These are phyloP conservation scores for Thalpophila matura DNA, from an alignment of 2,888 invertebrate genomes.

Conservation along the genomic window DNA sequence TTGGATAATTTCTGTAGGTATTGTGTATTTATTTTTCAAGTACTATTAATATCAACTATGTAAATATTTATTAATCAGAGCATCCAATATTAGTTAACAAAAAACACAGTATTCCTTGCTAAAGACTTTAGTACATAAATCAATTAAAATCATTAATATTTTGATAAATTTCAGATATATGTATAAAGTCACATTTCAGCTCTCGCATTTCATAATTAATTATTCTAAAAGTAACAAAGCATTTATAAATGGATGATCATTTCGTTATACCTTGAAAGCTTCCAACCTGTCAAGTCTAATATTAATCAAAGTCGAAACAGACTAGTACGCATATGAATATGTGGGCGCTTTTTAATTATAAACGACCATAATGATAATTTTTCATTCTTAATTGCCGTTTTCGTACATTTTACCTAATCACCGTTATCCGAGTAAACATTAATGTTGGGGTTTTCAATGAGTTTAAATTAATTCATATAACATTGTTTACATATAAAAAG, in stretches of 20 bases:
- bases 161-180: conserved; percentile 18
- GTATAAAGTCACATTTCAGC: conserved; percentile 15
- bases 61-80: too few relatives aligned
- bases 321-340: conserved; percentile 75
- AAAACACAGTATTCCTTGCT: too few relatives aligned
- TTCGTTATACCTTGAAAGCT: conserved; percentile 73
- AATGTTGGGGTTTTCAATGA: conserved; percentile 62
- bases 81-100: too few relatives aligned
- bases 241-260: conserved; percentile 65
- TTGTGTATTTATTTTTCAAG: too few relatives aligned
- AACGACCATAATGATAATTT: conserved; percentile 86
- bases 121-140: too few relatives aligned
- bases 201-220: conserved; percentile 59
- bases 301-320: conserved; percentile 87
- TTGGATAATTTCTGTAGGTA: too few relatives aligned
- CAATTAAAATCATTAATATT: too few relatives aligned
- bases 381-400: conserved; percentile 89
- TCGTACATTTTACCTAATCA: conserved; percentile 86
- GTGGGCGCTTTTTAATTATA: conserved; percentile 88
- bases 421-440: conserved; percentile 79
- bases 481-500: conserved; percentile 54
- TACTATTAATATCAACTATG: too few relatives aligned
- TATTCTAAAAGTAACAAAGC: conserved; percentile 56
- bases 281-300: conserved; percentile 81
- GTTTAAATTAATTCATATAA: conserved; percentile 64